Evolutionary conservation across 1,140 invertebrate genomes (phyloP).

Genomic region (Drosophila biarmipes): DNA sequence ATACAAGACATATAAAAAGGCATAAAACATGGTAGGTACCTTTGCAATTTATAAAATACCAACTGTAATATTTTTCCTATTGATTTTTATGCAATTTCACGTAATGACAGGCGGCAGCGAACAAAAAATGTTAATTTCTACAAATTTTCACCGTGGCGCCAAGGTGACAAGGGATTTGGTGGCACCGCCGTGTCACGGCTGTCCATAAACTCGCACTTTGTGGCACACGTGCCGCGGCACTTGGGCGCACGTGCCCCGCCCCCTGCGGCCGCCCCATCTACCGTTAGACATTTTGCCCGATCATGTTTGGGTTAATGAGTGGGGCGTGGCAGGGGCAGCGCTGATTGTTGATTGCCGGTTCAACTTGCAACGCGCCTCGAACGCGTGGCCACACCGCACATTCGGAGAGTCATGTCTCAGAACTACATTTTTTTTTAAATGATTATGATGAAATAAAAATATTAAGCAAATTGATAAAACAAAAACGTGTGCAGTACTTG

Average conservation of each 20-base stretch:
- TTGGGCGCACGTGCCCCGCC: constrained; percentile 69
- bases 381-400: constrained; percentile 23
- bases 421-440: not conserved
- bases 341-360: constrained; percentile 79
- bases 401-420: constrained; percentile 37
- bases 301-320: constrained; percentile 81
- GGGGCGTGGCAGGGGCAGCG: constrained; percentile 68
- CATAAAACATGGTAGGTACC: not conserved
- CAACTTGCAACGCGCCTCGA: constrained; percentile 57
- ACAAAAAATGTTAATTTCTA: constrained; percentile 80
- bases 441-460: not conserved
- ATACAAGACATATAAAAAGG: too few species aligned
- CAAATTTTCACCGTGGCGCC: constrained; percentile 80
- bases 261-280: constrained; percentile 45
- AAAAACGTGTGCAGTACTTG: too few species aligned
- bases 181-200: constrained; percentile 44
- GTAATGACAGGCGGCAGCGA: constrained; percentile 62
- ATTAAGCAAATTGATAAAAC: not conserved
- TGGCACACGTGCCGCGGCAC: constrained; percentile 57
- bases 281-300: constrained; percentile 73
- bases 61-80: constrained; percentile 46
- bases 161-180: constrained; percentile 46
- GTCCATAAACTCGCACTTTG: constrained; percentile 23
- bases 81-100: constrained; percentile 82
- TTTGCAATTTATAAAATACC: not conserved